phyloP scores from a whole-genome alignment of 1,140 invertebrate species.

The Anadara kagoshimensis region DNA sequence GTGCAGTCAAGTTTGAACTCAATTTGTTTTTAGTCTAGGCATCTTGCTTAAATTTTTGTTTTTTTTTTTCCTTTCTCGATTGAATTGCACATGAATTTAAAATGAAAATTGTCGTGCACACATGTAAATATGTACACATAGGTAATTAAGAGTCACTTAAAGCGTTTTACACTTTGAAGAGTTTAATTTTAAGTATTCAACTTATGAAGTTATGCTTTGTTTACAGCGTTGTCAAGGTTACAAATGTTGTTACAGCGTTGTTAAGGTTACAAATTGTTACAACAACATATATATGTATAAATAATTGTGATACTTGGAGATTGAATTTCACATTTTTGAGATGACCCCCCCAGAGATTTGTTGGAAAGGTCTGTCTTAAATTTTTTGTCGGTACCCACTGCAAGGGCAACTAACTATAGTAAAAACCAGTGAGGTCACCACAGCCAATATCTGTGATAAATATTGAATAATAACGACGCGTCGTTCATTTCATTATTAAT shows the following conservation, averaged over 20 bases:
- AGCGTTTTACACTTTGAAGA: too few species aligned
- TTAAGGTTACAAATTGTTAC: constrained; percentile 2
- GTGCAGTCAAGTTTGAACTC: too few species aligned
- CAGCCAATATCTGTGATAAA: constrained; percentile 42
- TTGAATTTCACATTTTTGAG: background rate
- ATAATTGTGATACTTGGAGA: background rate
- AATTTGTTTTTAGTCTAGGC: too few species aligned
- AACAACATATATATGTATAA: background rate
- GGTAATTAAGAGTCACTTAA: too few species aligned
- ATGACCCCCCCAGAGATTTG: background rate
- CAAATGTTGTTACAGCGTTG: background rate
- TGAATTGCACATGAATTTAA: too few species aligned
- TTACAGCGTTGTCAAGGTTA: too few species aligned
- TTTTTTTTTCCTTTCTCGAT: too few species aligned
- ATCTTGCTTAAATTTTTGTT: too few species aligned
- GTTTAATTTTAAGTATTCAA: too few species aligned
- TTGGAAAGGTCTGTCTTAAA: background rate
- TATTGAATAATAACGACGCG: background rate
- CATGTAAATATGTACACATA: too few species aligned
- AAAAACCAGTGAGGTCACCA: constrained; percentile 43
- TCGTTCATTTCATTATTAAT: too few species aligned
- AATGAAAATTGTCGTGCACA: too few species aligned
- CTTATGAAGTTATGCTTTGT: background rate
- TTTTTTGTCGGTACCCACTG: constrained; percentile 34
- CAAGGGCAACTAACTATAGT: constrained; percentile 45